A percentile compares a stretch with the other conserved stretches of the same genome.
Evolutionary conservation across 2,888 invertebrate species (phyloP).

Genomic region (Dermolepida albohirtum): DNA sequence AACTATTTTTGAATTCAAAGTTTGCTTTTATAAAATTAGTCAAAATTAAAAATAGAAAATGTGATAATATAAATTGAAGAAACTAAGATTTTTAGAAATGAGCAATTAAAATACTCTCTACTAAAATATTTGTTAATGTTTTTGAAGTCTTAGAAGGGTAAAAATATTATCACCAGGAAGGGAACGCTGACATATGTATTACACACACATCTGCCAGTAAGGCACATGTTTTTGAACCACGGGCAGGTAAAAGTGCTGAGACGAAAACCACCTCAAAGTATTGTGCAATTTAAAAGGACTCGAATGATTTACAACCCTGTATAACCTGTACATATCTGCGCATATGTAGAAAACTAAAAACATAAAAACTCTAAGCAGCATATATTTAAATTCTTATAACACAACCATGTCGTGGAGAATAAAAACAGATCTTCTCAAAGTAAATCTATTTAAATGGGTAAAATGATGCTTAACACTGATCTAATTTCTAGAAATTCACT

Average conservation of each 20-base stretch:
- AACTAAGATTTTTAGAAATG: too few species aligned
- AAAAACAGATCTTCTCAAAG: neutral
- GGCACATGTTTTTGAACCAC: conserved; percentile 31
- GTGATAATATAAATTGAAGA: too few species aligned
- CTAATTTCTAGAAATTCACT: neutral
- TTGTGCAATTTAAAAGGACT: conserved; percentile 32
- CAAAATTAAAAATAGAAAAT: too few species aligned
- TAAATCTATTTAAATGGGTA: neutral
- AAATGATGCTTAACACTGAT: neutral
- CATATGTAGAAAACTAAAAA: too few species aligned
- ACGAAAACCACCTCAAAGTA: conserved; percentile 20
- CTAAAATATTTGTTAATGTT: too few species aligned
- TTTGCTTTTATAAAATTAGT: too few species aligned
- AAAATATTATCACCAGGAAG: conserved; percentile 15
- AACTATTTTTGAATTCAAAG: too few species aligned
- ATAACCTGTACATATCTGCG: conserved; percentile 12
- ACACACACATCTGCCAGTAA: conserved; percentile 36
- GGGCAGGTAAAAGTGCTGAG: conserved; percentile 29
- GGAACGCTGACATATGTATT: conserved; percentile 30
- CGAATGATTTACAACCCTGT: conserved; percentile 19
- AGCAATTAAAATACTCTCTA: too few species aligned
- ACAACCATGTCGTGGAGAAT: too few species aligned
- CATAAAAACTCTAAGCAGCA: neutral
- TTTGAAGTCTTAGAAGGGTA: neutral
- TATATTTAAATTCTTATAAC: too few species aligned